Conservation (phyloP, 64 coral and sea anemone genomes). For the Porites lutea region DNA sequence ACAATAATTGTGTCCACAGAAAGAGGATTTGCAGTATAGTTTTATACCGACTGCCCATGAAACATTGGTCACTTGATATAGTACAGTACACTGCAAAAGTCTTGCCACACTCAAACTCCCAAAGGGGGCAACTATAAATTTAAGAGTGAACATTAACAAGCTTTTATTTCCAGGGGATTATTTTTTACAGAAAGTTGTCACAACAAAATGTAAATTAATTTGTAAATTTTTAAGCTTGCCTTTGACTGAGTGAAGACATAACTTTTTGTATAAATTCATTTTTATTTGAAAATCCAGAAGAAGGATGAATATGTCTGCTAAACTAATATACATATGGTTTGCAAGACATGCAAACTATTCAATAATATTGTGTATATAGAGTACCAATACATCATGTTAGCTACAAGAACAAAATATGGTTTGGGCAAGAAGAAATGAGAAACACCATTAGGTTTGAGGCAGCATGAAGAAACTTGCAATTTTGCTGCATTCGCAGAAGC, state of each 20-base stretch:
- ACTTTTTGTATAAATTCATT: not conserved
- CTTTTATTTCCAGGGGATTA: constrained; percentile 18
- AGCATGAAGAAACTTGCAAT: too few species aligned
- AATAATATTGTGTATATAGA: not conserved
- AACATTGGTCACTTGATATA: not conserved
- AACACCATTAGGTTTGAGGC: too few species aligned
- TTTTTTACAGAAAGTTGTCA: not conserved
- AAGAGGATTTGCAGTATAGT: constrained; percentile 20
- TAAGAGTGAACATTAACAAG: not conserved
- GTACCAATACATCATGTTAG: too few species aligned
- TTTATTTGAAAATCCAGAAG: not conserved
- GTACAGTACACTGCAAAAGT: not conserved
- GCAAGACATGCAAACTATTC: not conserved
- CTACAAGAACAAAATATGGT: too few species aligned
- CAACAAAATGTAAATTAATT: constrained; percentile 20
- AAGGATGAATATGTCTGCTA: not conserved
- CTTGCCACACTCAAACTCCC: not conserved
- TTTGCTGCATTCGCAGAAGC: too few species aligned
- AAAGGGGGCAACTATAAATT: not conserved
- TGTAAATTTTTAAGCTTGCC: constrained; percentile 11
- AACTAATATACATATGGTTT: not conserved
- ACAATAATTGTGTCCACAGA: too few species aligned
- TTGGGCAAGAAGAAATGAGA: too few species aligned
- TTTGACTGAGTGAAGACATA: not conserved
- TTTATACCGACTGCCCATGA: constrained; percentile 9